Evolutionary conservation across 2,888 invertebrate genomes (phyloP), one percentile per base, ranked within the genome.

Genomic region (Sesamia inferens): DNA sequence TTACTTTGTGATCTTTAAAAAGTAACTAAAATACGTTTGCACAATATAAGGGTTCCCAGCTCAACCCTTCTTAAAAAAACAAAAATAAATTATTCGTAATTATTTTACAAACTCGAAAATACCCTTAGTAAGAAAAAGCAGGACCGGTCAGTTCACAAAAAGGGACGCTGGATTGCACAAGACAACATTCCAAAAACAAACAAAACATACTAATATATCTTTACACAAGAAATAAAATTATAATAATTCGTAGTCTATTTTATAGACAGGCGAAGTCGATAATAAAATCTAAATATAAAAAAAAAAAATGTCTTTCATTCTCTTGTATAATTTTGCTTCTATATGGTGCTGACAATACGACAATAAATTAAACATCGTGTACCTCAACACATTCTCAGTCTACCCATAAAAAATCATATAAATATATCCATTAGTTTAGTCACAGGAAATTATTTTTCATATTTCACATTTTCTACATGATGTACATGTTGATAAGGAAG

Each of bases 121-220:
- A 44, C 31, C 31, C 31, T 31, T 51, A 51, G 19, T 70, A 7
- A 67, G 31, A 62, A 62, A 48, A 69, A 39, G 48, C 24, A 47
- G 42, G 65, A 64, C 51, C 64, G 59, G 51, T 57, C 31, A 31
- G 10, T 67, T 69, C 66, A 44, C 1, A 64, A 70, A 68, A 47
- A 47, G 78, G 57, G 65, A 57, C 63, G 70, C 31, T 76, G 66
- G 62, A 73, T 78, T 69, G 70, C 68, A 85, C 61, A 80, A 81
- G 70, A 82, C 69, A 87, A 88, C 87, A 88, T 87, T 87, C 88
- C 87, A 81, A 83, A 75, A 85, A 81, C 65, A 65, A 75, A 70
- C 79, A 84, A 76, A 73, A 70, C 42, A 74, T 48, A 65, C 54
- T 19, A 81, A 76, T 81, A 77, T 68, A 55, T 75, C 59, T 74